A percentile compares a stretch with the other conserved stretches of the same genome.
Conservation (phyloP, 2,113 vertebrate species). For the Hystrix brachyura region DNA sequence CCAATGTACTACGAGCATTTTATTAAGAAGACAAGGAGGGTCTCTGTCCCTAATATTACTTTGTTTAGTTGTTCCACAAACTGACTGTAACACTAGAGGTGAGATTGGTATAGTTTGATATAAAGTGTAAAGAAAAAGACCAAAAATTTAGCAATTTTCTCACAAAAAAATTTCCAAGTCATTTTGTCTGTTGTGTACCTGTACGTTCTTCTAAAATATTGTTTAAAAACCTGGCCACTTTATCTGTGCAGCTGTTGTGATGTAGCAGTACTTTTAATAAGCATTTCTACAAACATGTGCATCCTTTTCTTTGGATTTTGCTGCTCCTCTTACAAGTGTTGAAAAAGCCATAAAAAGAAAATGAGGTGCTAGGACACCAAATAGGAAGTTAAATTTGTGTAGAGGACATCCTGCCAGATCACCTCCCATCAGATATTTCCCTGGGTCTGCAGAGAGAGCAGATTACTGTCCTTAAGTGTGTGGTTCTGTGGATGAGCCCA, state of each 20-base stretch:
- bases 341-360: constrained; percentile 55
- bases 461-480: background rate
- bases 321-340: background rate
- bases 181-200: background rate
- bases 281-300: constrained; percentile 32
- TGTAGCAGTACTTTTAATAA: constrained; percentile 4
- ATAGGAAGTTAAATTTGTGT: constrained; percentile 23
- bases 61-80: constrained; percentile 23
- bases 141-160: background rate
- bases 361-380: constrained; percentile 53
- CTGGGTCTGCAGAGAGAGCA: constrained; percentile 47
- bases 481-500: background rate
- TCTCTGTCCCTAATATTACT: background rate
- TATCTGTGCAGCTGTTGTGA: background rate
- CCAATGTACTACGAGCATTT: background rate
- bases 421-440: constrained; percentile 55
- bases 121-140: constrained; percentile 62
- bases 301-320: constrained; percentile 14
- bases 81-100: constrained; percentile 73
- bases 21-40: constrained; percentile 55
- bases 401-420: constrained; percentile 51
- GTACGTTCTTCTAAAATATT: constrained; percentile 42
- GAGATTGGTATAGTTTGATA: constrained; percentile 10
- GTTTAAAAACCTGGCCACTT: constrained; percentile 9
- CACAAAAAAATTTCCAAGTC: constrained; percentile 48